Conservation (phyloP, 2,888 invertebrate genomes). For the Acleris literana region DNA sequence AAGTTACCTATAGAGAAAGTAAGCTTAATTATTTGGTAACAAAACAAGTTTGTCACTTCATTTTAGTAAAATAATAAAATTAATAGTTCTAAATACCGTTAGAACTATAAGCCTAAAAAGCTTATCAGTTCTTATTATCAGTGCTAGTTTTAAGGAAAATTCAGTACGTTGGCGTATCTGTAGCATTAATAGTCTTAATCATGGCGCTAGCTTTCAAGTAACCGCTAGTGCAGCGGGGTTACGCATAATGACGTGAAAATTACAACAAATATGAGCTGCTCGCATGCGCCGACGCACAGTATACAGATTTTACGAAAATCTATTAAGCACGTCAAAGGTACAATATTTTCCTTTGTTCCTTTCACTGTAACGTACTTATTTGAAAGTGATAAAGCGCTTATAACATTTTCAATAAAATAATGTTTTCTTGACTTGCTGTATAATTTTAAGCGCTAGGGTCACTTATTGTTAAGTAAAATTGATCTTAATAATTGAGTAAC, state of each 20-base stretch:
- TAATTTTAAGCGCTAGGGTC: too few species aligned
- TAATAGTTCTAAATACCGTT: not conserved
- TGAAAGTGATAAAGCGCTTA: too few species aligned
- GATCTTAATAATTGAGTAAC: too few species aligned
- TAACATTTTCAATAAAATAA: too few species aligned
- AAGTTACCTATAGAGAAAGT: slow-evolving; percentile 18
- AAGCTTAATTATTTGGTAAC: slow-evolving; percentile 6
- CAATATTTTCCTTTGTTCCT: not conserved
- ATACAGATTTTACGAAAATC: slow-evolving; percentile 41
- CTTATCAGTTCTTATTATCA: not conserved
- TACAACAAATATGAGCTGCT: slow-evolving; percentile 64
- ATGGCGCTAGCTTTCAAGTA: slow-evolving; percentile 63
- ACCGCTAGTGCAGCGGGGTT: slow-evolving; percentile 57
- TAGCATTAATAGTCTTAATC: slow-evolving; percentile 49
- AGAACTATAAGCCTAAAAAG: not conserved
- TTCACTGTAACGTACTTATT: too few species aligned
- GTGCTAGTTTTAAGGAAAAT: not conserved
- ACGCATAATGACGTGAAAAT: slow-evolving; percentile 77
- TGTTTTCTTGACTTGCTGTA: too few species aligned
- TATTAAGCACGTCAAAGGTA: not conserved
- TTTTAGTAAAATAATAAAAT: not conserved
- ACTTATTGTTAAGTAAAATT: too few species aligned
- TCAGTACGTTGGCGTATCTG: slow-evolving; percentile 39
- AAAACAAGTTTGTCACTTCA: slow-evolving; percentile 9
- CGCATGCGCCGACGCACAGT: slow-evolving; percentile 60